Evolutionary conservation across 2,113 vertebrate species (phyloP).

Genomic region (Toxotes jaculatrix): DNA sequence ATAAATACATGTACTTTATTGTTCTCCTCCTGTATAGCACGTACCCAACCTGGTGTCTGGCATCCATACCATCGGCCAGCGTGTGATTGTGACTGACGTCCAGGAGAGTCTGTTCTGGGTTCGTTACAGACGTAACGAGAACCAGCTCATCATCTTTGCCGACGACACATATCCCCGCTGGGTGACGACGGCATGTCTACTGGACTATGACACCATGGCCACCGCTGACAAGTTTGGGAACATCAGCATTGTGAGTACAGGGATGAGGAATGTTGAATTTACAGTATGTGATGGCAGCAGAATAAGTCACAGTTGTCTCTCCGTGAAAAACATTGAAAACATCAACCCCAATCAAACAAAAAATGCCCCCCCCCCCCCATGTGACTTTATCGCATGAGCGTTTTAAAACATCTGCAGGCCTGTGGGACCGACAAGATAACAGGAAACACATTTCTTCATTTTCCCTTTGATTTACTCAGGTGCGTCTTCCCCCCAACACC

Average conservation of each 20-base stretch:
- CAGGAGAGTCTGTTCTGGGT: conserved; percentile 99
- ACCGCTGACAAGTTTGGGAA: conserved; percentile 98
- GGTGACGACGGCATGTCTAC: conserved; percentile 95
- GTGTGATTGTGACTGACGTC: conserved; percentile 94
- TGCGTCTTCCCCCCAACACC: conserved; percentile 95
- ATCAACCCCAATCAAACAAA: neutral
- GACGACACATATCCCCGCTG: conserved; percentile 98
- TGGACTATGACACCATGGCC: conserved; percentile 98
- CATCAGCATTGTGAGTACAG: conserved; percentile 90
- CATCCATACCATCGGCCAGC: conserved; percentile 95
- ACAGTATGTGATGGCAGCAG: neutral
- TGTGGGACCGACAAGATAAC: neutral
- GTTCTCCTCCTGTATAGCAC: conserved; percentile 83
- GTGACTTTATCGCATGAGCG: neutral
- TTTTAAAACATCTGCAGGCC: neutral
- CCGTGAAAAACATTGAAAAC: neutral
- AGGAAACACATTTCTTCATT: neutral
- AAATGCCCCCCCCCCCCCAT: too few relatives aligned
- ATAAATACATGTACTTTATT: neutral
- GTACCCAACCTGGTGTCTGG: conserved; percentile 96
- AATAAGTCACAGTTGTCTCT: neutral
- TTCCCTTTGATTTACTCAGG: conserved; percentile 77
- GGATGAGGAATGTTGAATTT: neutral
- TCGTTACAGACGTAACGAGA: conserved; percentile 96
- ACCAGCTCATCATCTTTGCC: conserved; percentile 98